phyloP scores from a whole-genome alignment of 2,113 vertebrate genomes.

The Speoplatyrhinus poulsoni region DNA sequence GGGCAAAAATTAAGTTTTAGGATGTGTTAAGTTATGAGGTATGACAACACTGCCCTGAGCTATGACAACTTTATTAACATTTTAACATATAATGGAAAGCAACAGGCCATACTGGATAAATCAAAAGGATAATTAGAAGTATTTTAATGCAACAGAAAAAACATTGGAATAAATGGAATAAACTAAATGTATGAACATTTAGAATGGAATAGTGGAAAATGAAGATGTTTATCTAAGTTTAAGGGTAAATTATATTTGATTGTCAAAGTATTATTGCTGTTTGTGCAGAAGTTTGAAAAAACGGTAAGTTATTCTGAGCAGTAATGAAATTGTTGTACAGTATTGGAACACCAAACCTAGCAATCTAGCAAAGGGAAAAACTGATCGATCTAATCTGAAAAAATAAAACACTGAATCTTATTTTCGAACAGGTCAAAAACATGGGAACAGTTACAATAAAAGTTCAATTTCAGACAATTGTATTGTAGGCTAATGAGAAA shows the following conservation, averaged over 20 bases:
- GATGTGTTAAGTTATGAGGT: neutral
- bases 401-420: no score
- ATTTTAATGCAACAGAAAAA: slow-evolving; percentile 10
- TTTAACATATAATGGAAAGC: slow-evolving; percentile 21
- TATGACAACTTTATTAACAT: slow-evolving; percentile 58
- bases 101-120: slow-evolving; percentile 19
- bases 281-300: neutral
- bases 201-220: neutral
- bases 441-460: neutral
- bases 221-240: neutral
- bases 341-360: neutral
- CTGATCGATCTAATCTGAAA: no score
- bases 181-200: neutral
- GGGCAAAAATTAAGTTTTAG: neutral
- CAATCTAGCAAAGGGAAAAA: no score
- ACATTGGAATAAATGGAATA: neutral
- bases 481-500: neutral
- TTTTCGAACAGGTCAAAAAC: neutral
- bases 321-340: neutral
- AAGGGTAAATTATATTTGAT: slow-evolving; percentile 30
- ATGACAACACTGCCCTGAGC: slow-evolving; percentile 42
- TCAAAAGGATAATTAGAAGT: neutral
- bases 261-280: slow-evolving; percentile 55
- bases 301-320: neutral
- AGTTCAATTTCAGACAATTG: neutral